Evolutionary conservation across 2,113 vertebrate species (phyloP), one percentile per base, ranked within the genome.

Genomic region (Taurulus bubalis): DNA sequence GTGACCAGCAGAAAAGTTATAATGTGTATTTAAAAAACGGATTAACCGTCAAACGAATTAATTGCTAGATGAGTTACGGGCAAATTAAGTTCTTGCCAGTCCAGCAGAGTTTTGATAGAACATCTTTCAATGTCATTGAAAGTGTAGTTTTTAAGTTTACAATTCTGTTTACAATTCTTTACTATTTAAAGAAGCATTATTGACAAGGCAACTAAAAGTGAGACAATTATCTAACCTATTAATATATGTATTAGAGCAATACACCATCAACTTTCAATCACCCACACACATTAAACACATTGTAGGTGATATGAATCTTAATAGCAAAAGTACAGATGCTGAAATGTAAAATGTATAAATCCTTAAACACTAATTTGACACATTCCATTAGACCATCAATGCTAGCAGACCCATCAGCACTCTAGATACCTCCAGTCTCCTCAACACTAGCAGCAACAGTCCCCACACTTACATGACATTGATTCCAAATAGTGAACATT

Each of bases 21-120:
- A 40, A 79, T 49, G 66, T 59, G 56, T 18, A 40, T 63, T 75
- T 69, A 6, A 15, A 69, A 49, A 58, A 56, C 1, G 7, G 64
- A 5, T 71, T 16, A 38, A 55, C 47, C 42, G 30, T 15, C 64
- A 90, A 86, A 51, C 8, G 42, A 71, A 72, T 71, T n/a, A 36
- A 63, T 15, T 34, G n/a, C 22, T 66, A 64, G 53, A 64, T 4
- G 9, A 58, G 26, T 63, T 6, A 32, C 6, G 16, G 30, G 55
- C 16, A 24, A 40, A 51, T 30, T 69, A 56, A 62, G 49, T 40
- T 8, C 7, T 55, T 28, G n/a, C 26, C 42, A 62, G 42, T 38
- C n/a, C 36, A 78, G 60, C 75, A 82, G 1, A 2, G 56, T 64
- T 56, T 34, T 4, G 15, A 70, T 1, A 45, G n/a, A 65, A 12